Evolutionary conservation across 2,888 invertebrate genomes (phyloP), one percentile per base, ranked within the genome.

Genomic region (Erpobdella octoculata): DNA sequence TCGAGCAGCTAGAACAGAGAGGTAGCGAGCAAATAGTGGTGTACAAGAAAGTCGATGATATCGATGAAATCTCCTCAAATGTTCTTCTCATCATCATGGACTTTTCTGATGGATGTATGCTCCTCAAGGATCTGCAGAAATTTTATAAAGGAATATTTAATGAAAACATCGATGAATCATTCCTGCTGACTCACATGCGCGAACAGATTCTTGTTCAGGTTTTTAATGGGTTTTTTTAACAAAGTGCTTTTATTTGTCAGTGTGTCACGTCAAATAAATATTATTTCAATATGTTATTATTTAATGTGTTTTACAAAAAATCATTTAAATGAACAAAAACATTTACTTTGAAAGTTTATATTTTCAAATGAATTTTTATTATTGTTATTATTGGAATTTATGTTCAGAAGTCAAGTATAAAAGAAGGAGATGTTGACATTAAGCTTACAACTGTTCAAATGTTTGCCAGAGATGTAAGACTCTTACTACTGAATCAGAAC

Each of bases 81-180:
- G 85, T 87, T 70, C 86, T 88, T 78, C 84, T 86, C 69, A 79
- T 89, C 48, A 82, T 89, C 72, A 86, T 89, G 83, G 86, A 87
- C 72, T 85, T 87, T 9, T 38, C 73, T 0, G 72, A 73, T 15
- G 75, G 71, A n/a, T 58, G 59, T 58, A 67, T 74, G 71, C 4
- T 53, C 9, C 18, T 74, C 62, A n/a, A 35, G 0, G 31, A 69
- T 25, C 71, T 76, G 21, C 25, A 48, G 31, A 21, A n/a, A 9
- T 28, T 35, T 9, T 74, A 74, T 46, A 21, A 31, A 35, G 35
- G 48, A 21, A 33, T 33, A n/a, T 62, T 33, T 35, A 1, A 62
- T 2, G 62, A 62, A 18, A 15, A 62, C 1, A 28, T 62, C 21
- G 46, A 33, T 33, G 36, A 53, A 3, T 58, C n/a, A 4, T 62